Conservation (phyloP, 2,888 invertebrate species). For the Limnephilus auricula region DNA sequence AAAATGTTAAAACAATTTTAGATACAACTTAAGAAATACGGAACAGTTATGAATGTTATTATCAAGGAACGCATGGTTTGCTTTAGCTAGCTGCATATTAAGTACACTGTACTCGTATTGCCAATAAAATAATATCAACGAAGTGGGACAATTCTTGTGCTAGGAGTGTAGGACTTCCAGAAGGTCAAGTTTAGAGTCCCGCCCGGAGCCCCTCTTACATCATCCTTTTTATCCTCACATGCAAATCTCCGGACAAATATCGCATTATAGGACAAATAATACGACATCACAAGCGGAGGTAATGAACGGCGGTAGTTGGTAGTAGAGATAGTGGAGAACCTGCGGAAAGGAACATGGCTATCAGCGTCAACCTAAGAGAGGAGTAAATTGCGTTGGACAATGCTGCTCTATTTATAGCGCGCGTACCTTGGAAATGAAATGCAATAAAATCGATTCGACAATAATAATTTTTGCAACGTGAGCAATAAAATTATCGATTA, state of each 20-base stretch:
- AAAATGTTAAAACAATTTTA: not conserved
- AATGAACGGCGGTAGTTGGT: not conserved
- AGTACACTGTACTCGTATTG: not conserved
- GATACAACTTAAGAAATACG: not conserved
- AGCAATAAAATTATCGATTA: not conserved
- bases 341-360: not conserved
- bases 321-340: not conserved
- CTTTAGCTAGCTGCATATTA: not conserved
- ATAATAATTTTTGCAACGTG: not conserved
- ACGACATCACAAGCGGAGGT: slow-evolving; percentile 30
- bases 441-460: slow-evolving; percentile 3
- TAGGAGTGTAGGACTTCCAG: not conserved
- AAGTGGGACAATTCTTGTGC: not conserved
- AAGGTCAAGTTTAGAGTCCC: not conserved
- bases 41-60: not conserved
- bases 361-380: not conserved
- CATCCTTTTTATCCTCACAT: slow-evolving; percentile 18
- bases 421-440: not conserved
- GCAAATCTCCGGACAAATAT: slow-evolving; percentile 49
- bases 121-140: not conserved
- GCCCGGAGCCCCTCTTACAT: not conserved
- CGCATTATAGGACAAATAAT: slow-evolving; percentile 40
- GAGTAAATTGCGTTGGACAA: not conserved
- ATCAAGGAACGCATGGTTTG: not conserved
- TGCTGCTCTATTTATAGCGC: not conserved